Conservation (phyloP, 2,888 invertebrate species). For the Drosophila anomalipes region DNA sequence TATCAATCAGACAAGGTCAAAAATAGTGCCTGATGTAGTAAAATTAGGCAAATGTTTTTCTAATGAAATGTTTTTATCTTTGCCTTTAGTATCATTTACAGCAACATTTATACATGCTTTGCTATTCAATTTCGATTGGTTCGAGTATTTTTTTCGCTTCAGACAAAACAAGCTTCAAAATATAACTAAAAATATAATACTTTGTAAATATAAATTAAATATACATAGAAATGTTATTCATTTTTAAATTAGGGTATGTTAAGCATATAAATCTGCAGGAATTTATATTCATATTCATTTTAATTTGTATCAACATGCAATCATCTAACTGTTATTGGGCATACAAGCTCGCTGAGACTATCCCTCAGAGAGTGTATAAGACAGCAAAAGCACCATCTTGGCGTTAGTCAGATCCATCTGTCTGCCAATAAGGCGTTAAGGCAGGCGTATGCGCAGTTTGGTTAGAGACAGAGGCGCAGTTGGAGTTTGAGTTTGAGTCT, state of each 20-base stretch:
- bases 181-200: neutral
- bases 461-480: slow-evolving; percentile 35
- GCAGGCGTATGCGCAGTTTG: slow-evolving; percentile 67
- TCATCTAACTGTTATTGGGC: neutral
- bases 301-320: neutral
- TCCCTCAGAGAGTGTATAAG: slow-evolving; percentile 33
- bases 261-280: neutral
- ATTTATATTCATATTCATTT: neutral
- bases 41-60: neutral
- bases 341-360: neutral
- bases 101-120: neutral
- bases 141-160: neutral
- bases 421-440: slow-evolving; percentile 66
- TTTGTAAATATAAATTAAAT: neutral
- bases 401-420: slow-evolving; percentile 46
- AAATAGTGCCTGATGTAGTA: neutral
- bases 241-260: too few species aligned
- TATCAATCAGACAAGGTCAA: neutral
- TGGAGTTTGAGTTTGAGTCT: slow-evolving; percentile 40
- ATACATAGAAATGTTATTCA: neutral
- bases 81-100: neutral
- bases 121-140: neutral
- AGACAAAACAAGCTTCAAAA: neutral
- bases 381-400: slow-evolving; percentile 41
- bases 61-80: neutral